A percentile compares a stretch with the other conserved stretches of the same genome.
These are phyloP conservation scores for Pogonomyrmex barbatus DNA, from an alignment of 1,140 invertebrate genomes.

Conservation along the genomic window DNA sequence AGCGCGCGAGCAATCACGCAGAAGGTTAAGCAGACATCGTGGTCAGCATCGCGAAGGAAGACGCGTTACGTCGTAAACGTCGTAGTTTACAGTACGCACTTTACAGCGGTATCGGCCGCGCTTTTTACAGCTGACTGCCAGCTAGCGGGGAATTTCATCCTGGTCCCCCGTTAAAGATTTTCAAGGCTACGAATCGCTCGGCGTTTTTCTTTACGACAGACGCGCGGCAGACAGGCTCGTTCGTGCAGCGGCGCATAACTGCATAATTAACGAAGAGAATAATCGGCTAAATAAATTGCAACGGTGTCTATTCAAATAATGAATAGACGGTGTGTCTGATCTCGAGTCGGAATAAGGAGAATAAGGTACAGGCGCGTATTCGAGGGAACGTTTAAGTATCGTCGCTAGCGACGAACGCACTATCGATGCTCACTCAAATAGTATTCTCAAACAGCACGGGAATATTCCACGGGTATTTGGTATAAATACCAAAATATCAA, in stretches of 20 bases:
- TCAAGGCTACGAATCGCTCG: slow-evolving; percentile 49
- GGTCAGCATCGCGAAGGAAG: slow-evolving; percentile 11
- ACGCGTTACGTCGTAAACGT: slow-evolving; percentile 52
- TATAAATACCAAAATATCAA: background rate
- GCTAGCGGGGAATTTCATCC: slow-evolving; percentile 31
- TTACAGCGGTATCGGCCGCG: slow-evolving; percentile 11
- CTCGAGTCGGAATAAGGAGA: slow-evolving; percentile 10
- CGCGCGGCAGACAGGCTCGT: background rate
- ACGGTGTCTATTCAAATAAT: slow-evolving; percentile 43
- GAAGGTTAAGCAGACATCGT: slow-evolving; percentile 22
- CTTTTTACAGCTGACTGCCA: slow-evolving; percentile 29
- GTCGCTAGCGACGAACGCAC: background rate
- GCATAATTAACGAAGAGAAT: slow-evolving; percentile 61
- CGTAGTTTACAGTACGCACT: slow-evolving; percentile 45
- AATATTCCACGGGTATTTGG: background rate
- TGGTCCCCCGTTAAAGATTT: slow-evolving; percentile 1
- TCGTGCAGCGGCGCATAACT: slow-evolving; percentile 37
- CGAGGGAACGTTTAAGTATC: slow-evolving; percentile 27
- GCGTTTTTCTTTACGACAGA: slow-evolving; percentile 42
- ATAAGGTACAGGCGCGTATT: background rate
- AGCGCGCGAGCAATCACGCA: slow-evolving; percentile 32
- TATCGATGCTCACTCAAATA: background rate
- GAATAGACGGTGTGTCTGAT: slow-evolving; percentile 41
- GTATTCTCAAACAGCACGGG: background rate
- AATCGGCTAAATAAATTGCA: slow-evolving; percentile 55